Conservation (phyloP, 2,888 invertebrate species). For the Andrena flavipes region DNA sequence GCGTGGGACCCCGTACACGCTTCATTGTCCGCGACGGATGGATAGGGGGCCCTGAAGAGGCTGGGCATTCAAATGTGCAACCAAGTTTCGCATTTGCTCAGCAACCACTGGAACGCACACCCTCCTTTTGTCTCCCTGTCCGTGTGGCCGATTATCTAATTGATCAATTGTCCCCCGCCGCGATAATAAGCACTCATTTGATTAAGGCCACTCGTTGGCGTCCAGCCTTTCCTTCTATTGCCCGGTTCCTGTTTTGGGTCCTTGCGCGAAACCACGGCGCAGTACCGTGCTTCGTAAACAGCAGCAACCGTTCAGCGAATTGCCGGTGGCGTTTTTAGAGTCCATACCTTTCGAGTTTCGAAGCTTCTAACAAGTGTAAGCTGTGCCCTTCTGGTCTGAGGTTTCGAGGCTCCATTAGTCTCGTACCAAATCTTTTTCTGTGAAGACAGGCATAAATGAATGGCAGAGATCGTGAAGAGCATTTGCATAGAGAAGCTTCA, state of each 20-base stretch:
- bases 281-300: slow-evolving; percentile 29
- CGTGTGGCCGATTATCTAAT: slow-evolving; percentile 67
- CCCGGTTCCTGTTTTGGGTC: slow-evolving; percentile 42
- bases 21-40: slow-evolving; percentile 66
- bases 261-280: slow-evolving; percentile 36
- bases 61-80: slow-evolving; percentile 77
- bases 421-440: too few relatives aligned
- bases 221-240: slow-evolving; percentile 58
- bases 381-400: too few relatives aligned
- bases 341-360: not conserved
- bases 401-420: too few relatives aligned
- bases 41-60: slow-evolving; percentile 70
- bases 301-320: slow-evolving; percentile 5
- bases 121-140: slow-evolving; percentile 39
- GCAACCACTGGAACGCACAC: slow-evolving; percentile 54
- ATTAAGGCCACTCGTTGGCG: slow-evolving; percentile 61
- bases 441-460: too few relatives aligned
- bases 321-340: not conserved
- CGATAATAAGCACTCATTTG: slow-evolving; percentile 70
- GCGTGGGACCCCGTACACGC: slow-evolving; percentile 58
- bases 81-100: slow-evolving; percentile 69
- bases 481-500: too few relatives aligned
- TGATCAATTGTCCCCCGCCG: slow-evolving; percentile 67
- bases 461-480: too few relatives aligned
- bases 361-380: too few relatives aligned